These are phyloP conservation scores for Centruroides vittatus DNA, from an alignment of 1,140 invertebrate species.

Conservation along the genomic window DNA sequence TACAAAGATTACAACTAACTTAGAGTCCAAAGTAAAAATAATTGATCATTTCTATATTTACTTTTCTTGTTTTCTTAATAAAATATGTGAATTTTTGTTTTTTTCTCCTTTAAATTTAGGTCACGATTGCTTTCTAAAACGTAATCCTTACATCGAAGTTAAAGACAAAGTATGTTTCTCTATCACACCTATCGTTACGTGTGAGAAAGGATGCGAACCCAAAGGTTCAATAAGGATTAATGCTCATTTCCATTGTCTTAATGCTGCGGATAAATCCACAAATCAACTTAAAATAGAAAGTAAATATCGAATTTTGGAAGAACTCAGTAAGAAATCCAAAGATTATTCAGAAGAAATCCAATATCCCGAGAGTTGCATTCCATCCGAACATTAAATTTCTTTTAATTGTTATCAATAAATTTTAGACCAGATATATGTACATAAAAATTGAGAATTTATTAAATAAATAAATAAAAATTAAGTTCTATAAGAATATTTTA, in stretches of 20 bases:
- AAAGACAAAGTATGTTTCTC: conserved; percentile 9
- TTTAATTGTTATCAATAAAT: too few relatives aligned
- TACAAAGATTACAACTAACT: too few relatives aligned
- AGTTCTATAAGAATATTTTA: too few relatives aligned
- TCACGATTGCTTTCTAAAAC: conserved; percentile 2
- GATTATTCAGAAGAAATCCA: conserved; percentile 5
- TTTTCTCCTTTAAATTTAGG: conserved; percentile 1
- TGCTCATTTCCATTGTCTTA: conserved; percentile 3
- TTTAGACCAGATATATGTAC: too few relatives aligned
- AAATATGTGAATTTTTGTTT: not conserved
- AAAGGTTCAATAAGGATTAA: not conserved
- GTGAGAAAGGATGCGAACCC: conserved; percentile 1
- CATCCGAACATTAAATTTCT: not conserved
- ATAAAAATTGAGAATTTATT: too few relatives aligned
- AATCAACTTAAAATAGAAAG: not conserved
- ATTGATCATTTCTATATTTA: not conserved
- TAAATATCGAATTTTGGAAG: not conserved
- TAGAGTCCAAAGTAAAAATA: conserved; percentile 3
- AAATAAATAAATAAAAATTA: too few relatives aligned
- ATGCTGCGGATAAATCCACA: conserved; percentile 1
- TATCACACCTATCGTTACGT: conserved; percentile 1
- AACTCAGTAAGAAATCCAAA: conserved; percentile 7
- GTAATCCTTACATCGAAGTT: not conserved
- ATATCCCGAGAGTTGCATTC: conserved; percentile 1
- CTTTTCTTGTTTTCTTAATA: not conserved